Evolutionary conservation across 2,797 vertebrate genomes (phyloP).

Genomic region (Micropoecilia bifurca): DNA sequence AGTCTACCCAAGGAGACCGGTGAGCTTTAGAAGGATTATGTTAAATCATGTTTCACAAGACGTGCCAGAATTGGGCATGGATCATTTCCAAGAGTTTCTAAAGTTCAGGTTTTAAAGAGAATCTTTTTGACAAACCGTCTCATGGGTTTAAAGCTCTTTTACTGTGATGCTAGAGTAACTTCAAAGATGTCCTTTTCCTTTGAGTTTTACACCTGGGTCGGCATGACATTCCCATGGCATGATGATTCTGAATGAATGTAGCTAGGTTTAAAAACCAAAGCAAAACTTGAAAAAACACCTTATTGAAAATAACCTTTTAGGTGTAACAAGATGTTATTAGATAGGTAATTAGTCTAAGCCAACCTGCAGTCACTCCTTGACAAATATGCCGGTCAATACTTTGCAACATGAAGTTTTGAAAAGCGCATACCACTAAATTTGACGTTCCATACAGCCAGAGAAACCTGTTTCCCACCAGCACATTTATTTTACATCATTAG

Average conservation of each 20-base stretch:
- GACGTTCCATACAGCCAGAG: neutral
- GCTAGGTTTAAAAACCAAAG: neutral
- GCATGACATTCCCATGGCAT: neutral
- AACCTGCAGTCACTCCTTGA: neutral
- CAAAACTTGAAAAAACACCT: neutral
- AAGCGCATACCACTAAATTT: neutral
- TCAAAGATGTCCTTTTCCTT: neutral
- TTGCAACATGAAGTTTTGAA: neutral
- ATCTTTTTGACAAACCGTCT: neutral
- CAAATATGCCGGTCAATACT: neutral
- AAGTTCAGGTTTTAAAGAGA: neutral
- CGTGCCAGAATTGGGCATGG: neutral
- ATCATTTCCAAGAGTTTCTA: no score
- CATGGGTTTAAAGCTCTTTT: neutral
- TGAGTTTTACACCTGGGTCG: neutral
- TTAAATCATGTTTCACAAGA: neutral
- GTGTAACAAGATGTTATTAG: neutral
- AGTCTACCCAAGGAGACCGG: slow-evolving; percentile 62
- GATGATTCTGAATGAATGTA: neutral
- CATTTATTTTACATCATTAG: neutral
- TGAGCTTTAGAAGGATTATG: slow-evolving; percentile 21
- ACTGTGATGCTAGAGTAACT: neutral
- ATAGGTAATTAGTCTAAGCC: neutral
- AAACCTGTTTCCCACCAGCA: neutral
- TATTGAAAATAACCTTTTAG: neutral